A percentile compares a stretch with the other conserved stretches of the same genome.
Conservation (phyloP, 2,797 vertebrate species). For the Halcyon smyrnensis region DNA sequence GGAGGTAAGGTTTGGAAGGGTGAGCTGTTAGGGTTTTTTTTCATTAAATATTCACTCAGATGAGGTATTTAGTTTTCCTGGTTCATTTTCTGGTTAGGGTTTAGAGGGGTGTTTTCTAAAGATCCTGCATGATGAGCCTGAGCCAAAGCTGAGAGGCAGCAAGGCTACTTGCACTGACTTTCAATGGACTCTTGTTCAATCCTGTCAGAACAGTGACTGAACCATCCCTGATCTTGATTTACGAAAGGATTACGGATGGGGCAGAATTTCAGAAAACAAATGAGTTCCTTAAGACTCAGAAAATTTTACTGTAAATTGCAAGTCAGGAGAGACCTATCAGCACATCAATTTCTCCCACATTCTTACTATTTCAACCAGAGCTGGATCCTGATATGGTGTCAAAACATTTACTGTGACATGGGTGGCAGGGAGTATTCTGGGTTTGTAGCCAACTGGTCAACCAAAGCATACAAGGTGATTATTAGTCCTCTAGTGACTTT, state of each 20-base stretch:
- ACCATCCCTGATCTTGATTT: neutral
- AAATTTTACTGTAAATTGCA: neutral
- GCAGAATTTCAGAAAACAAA: neutral
- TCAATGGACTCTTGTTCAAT: neutral
- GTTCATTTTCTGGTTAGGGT: neutral
- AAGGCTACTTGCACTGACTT: neutral
- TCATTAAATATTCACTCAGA: neutral
- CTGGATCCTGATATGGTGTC: slow-evolving; percentile 27
- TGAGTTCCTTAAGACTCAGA: neutral
- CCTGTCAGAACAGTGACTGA: neutral
- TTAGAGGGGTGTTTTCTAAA: neutral
- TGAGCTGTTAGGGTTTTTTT: neutral
- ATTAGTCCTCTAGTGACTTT: slow-evolving; percentile 24
- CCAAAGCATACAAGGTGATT: neutral
- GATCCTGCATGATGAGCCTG: neutral
- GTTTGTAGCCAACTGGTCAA: slow-evolving; percentile 13
- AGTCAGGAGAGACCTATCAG: neutral
- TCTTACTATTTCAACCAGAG: neutral
- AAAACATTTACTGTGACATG: slow-evolving; percentile 57
- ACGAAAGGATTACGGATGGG: neutral
- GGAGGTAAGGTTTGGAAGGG: neutral
- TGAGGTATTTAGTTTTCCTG: neutral
- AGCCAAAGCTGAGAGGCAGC: neutral
- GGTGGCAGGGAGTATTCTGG: slow-evolving; percentile 2
- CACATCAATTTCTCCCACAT: neutral